A percentile compares a stretch with the other conserved stretches of the same genome.
phyloP scores from a whole-genome alignment of 2,888 invertebrate species.

The Cristatella mucedo region DNA sequence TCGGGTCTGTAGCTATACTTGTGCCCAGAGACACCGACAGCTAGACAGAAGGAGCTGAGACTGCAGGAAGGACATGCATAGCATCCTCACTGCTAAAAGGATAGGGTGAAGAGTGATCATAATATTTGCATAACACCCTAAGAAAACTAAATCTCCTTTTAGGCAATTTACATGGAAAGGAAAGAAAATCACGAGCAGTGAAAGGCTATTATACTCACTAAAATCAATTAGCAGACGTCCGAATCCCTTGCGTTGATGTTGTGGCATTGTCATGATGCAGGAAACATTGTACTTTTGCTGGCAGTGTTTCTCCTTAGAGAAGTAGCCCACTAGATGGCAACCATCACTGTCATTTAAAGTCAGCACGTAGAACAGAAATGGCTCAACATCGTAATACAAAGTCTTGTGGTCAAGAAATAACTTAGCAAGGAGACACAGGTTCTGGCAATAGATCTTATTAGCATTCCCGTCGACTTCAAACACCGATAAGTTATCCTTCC shows the following conservation, averaged over 20 bases:
- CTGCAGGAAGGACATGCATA: too few species aligned
- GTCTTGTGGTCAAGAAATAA: constrained; percentile 86
- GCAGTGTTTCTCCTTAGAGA: constrained; percentile 96
- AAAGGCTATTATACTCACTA: too few species aligned
- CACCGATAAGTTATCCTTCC: constrained; percentile 58
- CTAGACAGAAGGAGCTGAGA: too few species aligned
- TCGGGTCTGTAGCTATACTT: too few species aligned
- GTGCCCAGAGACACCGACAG: too few species aligned
- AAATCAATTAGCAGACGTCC: constrained; percentile 97
- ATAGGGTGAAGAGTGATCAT: too few species aligned
- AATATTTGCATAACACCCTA: too few species aligned
- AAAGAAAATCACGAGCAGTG: too few species aligned
- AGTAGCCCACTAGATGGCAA: constrained; percentile 91
- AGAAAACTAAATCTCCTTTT: too few species aligned
- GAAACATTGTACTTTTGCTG: constrained; percentile 96
- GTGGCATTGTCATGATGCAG: constrained; percentile 97
- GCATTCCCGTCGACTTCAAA: constrained; percentile 61
- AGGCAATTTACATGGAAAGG: too few species aligned
- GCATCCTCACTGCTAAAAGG: too few species aligned
- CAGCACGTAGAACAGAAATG: constrained; percentile 90
- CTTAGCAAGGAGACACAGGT: constrained; percentile 86
- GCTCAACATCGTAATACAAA: constrained; percentile 93
- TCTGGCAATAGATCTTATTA: constrained; percentile 94
- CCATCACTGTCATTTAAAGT: constrained; percentile 77
- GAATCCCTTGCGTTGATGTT: constrained; percentile 89